Evolutionary conservation across 1,140 invertebrate genomes (phyloP).

Genomic region (Caenorhabditis briggsae): DNA sequence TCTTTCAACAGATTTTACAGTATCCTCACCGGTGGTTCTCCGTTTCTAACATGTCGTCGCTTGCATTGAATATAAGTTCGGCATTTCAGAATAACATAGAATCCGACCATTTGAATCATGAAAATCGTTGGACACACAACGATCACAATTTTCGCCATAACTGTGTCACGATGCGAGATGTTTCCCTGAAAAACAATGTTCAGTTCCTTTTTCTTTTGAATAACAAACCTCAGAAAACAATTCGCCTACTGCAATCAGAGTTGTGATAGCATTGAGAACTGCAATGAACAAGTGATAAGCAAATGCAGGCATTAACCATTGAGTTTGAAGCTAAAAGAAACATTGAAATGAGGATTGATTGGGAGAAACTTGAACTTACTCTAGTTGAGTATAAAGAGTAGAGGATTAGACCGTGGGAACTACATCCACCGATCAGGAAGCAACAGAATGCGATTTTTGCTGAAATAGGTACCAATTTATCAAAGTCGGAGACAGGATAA

Average conservation of each 20-base stretch:
- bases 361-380: neutral
- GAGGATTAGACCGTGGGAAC: constrained; percentile 34
- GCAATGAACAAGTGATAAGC: constrained; percentile 45
- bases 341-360: too few species aligned
- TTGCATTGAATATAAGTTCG: constrained; percentile 46
- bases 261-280: constrained; percentile 19
- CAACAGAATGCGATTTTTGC: constrained; percentile 37
- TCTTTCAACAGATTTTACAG: neutral
- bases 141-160: constrained; percentile 30
- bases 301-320: constrained; percentile 45
- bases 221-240: constrained; percentile 39
- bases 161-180: constrained; percentile 16
- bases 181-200: constrained; percentile 2
- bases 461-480: too few species aligned
- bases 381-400: constrained; percentile 34
- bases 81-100: constrained; percentile 4
- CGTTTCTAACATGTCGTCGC: constrained; percentile 40
- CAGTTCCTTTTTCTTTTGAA: neutral
- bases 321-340: constrained; percentile 18
- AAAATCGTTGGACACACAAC: constrained; percentile 38
- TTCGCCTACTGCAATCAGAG: constrained; percentile 27
- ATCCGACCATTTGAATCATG: constrained; percentile 33
- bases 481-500: too few species aligned
- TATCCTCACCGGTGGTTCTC: constrained; percentile 30
- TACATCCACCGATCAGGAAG: constrained; percentile 39